Conservation (phyloP, 2,888 invertebrate species). For the Protula sp. region DNA sequence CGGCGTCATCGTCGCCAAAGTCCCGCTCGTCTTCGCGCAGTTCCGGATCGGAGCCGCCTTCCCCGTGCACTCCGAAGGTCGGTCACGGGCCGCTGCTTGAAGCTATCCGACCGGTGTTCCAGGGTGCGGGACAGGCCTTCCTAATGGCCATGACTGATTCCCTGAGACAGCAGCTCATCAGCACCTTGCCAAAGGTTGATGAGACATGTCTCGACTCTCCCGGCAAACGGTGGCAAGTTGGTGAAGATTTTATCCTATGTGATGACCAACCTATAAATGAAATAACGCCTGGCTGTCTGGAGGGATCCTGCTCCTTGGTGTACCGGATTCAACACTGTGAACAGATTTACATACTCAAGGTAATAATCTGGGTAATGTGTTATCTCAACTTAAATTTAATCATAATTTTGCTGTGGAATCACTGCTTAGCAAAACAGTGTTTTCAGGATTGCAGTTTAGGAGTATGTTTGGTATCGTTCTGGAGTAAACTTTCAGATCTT, state of each 20-base stretch:
- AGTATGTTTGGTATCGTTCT: no score
- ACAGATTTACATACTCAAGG: background rate
- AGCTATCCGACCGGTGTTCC: background rate
- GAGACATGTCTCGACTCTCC: background rate
- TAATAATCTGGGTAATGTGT: background rate
- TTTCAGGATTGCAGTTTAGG: no score
- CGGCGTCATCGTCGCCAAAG: no score
- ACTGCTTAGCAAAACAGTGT: no score
- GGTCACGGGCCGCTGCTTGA: background rate
- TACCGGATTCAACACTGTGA: background rate
- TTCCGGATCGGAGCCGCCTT: no score
- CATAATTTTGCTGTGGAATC: no score
- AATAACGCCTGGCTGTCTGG: background rate
- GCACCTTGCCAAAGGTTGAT: background rate
- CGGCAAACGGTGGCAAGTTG: background rate
- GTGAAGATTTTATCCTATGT: background rate
- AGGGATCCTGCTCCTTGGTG: background rate
- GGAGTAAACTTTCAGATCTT: no score
- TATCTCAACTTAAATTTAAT: no score
- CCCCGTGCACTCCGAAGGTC: no score
- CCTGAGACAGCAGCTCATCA: background rate
- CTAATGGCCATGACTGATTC: background rate
- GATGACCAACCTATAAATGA: background rate
- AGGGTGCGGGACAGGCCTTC: background rate
- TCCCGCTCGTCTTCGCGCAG: no score